A percentile compares a stretch with the other conserved stretches of the same genome.
Evolutionary conservation across 2,797 vertebrate species (phyloP).

Genomic region (Pipistrellus nathusii): DNA sequence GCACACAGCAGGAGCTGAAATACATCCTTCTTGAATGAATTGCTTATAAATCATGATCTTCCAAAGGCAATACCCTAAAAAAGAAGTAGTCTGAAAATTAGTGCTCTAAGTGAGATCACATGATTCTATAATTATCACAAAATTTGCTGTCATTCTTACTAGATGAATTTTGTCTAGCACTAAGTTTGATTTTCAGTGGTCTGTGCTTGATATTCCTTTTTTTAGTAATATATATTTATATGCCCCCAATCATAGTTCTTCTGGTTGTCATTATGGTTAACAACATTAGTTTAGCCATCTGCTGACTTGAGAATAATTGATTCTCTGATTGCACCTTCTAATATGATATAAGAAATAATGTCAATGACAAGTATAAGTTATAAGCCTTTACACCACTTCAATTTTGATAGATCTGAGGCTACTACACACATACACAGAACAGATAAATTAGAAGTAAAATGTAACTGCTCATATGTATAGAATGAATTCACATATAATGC

Average conservation of each 20-base stretch:
- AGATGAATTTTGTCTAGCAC: neutral
- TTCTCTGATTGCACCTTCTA: neutral
- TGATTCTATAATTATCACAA: neutral
- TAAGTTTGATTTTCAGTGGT: neutral
- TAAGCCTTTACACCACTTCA: neutral
- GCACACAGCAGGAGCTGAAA: neutral
- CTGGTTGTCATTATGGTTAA: neutral
- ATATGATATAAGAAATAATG: constrained; percentile 29
- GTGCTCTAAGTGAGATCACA: neutral
- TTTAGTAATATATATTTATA: neutral
- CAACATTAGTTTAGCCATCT: neutral
- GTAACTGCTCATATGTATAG: neutral
- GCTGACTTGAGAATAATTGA: constrained; percentile 37
- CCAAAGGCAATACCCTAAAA: neutral
- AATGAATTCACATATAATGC: neutral
- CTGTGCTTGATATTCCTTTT: neutral
- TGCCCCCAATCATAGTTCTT: neutral
- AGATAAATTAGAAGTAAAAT: constrained; percentile 14
- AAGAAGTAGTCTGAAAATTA: neutral
- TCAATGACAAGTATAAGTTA: neutral
- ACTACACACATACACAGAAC: neutral
- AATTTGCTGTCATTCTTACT: constrained; percentile 13
- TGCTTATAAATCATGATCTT: neutral
- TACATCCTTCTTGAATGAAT: neutral
- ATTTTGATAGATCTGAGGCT: constrained; percentile 4